These are phyloP conservation scores for Rhinoraja longicauda DNA, from an alignment of 2,797 vertebrate species.

Conservation along the genomic window DNA sequence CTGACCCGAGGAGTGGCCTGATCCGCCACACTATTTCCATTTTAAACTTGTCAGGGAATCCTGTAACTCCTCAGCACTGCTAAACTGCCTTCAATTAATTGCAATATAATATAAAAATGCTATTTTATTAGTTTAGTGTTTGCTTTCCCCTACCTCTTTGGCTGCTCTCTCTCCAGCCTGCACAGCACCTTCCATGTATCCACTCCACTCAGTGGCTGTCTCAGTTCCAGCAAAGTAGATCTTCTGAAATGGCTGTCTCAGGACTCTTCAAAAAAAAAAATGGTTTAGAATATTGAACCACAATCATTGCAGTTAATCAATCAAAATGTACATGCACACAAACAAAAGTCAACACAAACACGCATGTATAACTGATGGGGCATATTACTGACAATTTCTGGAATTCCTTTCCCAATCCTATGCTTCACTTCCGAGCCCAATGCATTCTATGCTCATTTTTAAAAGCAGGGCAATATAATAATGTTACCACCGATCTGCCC, in stretches of 20 bases:
- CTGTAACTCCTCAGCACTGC: background rate
- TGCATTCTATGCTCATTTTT: no score
- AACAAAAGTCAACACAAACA: background rate
- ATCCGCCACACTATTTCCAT: no score
- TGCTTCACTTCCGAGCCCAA: background rate
- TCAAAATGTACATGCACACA: background rate
- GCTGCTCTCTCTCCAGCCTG: conserved; percentile 90
- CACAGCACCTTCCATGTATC: conserved; percentile 95
- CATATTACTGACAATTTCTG: background rate
- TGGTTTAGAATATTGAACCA: background rate
- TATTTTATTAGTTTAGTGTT: background rate
- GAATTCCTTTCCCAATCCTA: background rate
- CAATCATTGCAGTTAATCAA: background rate
- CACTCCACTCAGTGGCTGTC: conserved; percentile 91
- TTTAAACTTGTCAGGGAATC: background rate
- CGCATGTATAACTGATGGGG: background rate
- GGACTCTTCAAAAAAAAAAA: conserved; percentile 60
- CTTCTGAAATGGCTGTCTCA: conserved; percentile 75
- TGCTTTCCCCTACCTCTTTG: conserved; percentile 70
- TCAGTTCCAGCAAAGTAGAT: conserved; percentile 92
- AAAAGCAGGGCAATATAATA: no score
- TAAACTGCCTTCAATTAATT: background rate
- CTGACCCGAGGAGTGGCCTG: no score
- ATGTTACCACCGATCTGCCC: no score
- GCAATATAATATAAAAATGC: background rate